Evolutionary conservation across 1,140 invertebrate genomes (phyloP).

Genomic region (Drosophila mojavensis): DNA sequence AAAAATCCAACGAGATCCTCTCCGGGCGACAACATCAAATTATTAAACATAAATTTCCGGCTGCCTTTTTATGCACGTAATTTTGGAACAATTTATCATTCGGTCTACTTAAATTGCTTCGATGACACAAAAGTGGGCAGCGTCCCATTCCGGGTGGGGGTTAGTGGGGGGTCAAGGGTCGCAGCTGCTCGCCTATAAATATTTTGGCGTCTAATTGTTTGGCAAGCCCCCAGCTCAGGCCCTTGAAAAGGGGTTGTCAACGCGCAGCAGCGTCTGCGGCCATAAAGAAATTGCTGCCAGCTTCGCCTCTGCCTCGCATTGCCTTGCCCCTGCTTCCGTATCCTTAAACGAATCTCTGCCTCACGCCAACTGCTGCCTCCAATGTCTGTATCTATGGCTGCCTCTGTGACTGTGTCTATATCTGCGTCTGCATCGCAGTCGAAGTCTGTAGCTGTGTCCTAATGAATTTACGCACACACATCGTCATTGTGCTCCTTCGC

Average conservation of each 20-base stretch:
- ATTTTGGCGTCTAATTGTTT: constrained; percentile 78
- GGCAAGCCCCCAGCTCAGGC: constrained; percentile 46
- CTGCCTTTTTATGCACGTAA: constrained; percentile 70
- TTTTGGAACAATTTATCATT: constrained; percentile 80
- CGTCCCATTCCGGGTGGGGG: constrained; percentile 41
- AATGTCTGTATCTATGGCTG: constrained; percentile 3
- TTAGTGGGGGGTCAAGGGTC: not conserved
- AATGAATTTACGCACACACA: constrained; percentile 75
- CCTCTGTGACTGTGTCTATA: constrained; percentile 6
- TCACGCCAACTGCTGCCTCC: not conserved
- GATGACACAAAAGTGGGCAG: constrained; percentile 65
- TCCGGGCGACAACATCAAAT: constrained; percentile 66
- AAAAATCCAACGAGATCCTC: constrained; percentile 58
- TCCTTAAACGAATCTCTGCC: constrained; percentile 43
- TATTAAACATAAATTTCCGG: constrained; percentile 80
- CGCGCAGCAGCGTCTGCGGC: constrained; percentile 31
- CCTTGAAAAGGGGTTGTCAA: constrained; percentile 44
- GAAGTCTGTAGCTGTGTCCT: constrained; percentile 43
- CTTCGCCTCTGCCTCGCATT: too few species aligned
- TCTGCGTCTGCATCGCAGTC: constrained; percentile 24
- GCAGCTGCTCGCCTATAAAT: constrained; percentile 64
- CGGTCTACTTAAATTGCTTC: constrained; percentile 64
- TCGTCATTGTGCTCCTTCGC: constrained; percentile 25
- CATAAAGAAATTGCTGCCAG: constrained; percentile 50
- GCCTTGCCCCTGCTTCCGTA: constrained; percentile 13